Evolutionary conservation across 2,888 invertebrate genomes (phyloP).

Genomic region (Junonia oenone): DNA sequence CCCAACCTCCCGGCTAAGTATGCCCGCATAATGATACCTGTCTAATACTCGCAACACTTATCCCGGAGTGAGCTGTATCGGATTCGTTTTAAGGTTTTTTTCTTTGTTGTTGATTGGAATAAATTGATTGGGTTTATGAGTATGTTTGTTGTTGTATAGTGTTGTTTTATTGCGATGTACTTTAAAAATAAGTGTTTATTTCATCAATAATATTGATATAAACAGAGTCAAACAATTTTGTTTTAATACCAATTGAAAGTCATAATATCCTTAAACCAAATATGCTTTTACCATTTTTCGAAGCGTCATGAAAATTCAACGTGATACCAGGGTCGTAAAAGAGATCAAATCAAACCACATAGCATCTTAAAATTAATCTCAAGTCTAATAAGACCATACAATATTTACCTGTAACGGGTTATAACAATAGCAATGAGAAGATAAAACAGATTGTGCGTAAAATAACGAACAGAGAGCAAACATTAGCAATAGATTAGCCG

Average conservation of each 20-base stretch:
- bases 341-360: not conserved
- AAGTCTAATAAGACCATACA: not conserved
- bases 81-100: conserved; percentile 27
- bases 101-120: conserved; percentile 27
- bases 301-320: too few species aligned
- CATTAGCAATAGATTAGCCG: conserved; percentile 53
- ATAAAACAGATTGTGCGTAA: conserved; percentile 33
- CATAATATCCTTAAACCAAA: too few species aligned
- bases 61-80: conserved; percentile 36
- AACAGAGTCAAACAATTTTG: too few species aligned
- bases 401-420: not conserved
- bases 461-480: conserved; percentile 58
- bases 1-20: conserved; percentile 67
- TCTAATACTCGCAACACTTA: conserved; percentile 67
- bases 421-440: conserved; percentile 11
- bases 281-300: too few species aligned
- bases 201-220: too few species aligned
- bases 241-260: too few species aligned
- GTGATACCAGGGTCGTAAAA: not conserved
- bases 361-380: not conserved
- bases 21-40: conserved; percentile 77
- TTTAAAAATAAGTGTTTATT: too few species aligned
- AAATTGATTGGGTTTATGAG: not conserved
- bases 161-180: not conserved
- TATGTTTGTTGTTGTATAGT: not conserved